A percentile compares a stretch with the other conserved stretches of the same genome.
These are phyloP conservation scores for Chaitophorus viminalis DNA, from an alignment of 2,888 invertebrate species.

Conservation along the genomic window DNA sequence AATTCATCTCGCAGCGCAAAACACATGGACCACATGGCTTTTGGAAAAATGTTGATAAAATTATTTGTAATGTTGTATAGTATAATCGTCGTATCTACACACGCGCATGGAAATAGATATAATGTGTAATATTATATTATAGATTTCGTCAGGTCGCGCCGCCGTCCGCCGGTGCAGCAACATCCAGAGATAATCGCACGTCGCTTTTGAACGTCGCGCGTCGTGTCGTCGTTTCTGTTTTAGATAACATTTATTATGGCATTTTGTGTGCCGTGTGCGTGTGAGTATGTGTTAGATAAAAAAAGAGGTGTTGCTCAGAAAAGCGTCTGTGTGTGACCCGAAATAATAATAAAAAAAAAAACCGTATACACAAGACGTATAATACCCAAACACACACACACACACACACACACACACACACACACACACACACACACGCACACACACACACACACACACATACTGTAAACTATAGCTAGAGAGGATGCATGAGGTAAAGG, in stretches of 20 bases:
- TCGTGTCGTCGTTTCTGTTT: constrained; percentile 20
- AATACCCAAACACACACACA: not conserved
- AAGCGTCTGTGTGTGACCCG: not conserved
- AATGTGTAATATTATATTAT: not conserved
- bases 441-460: not conserved
- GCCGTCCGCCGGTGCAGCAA: not conserved
- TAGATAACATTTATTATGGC: constrained; percentile 16
- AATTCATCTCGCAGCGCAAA: not conserved
- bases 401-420: not conserved
- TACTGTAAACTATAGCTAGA: not conserved
- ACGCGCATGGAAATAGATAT: not conserved
- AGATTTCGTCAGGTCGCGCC: not conserved
- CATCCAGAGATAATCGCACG: not conserved
- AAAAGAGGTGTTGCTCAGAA: constrained; percentile 35
- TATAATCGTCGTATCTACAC: not conserved
- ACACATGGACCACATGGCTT: constrained; percentile 41
- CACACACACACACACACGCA: not conserved
- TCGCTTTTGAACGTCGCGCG: no score
- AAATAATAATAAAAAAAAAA: constrained; percentile 28
- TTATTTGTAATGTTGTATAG: not conserved
- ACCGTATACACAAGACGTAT: not conserved
- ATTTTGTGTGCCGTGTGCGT: not conserved
- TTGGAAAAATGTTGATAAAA: not conserved
- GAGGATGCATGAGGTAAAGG: constrained; percentile 6
- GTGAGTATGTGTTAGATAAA: not conserved